Conservation (phyloP, 2,113 vertebrate genomes). For the Monopterus albus region DNA sequence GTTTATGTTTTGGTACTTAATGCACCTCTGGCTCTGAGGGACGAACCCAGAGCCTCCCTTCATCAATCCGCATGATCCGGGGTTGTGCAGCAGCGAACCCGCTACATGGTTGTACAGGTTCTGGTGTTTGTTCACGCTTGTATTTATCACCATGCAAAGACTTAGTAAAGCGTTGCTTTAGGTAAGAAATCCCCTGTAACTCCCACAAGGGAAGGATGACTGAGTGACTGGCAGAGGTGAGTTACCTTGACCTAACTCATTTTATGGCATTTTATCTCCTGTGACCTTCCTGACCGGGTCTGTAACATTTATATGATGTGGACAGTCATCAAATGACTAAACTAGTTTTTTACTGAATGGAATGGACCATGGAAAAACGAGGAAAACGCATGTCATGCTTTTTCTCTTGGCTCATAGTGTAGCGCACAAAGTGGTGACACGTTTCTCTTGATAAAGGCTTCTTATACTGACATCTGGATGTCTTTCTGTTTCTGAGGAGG, state of each 20-base stretch:
- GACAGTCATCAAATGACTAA: neutral
- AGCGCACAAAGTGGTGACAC: slow-evolving; percentile 43
- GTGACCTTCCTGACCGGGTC: neutral
- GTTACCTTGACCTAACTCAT: slow-evolving; percentile 12
- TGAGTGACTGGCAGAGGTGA: slow-evolving; percentile 18
- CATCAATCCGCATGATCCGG: slow-evolving; percentile 28
- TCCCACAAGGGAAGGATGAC: neutral
- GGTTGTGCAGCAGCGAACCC: slow-evolving; percentile 16
- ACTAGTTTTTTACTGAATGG: neutral
- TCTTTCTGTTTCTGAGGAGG: neutral
- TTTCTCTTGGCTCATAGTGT: neutral
- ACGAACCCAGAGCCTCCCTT: neutral
- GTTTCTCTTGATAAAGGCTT: slow-evolving; percentile 9
- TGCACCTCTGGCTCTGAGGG: slow-evolving; percentile 9
- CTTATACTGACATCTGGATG: neutral
- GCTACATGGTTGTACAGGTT: neutral
- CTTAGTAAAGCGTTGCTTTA: neutral
- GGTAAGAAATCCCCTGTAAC: slow-evolving; percentile 25
- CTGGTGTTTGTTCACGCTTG: neutral
- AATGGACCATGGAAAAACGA: neutral
- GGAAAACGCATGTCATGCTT: neutral
- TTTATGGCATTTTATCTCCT: neutral
- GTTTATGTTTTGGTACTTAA: neutral
- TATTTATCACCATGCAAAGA: neutral
- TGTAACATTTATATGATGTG: neutral